phyloP scores from a whole-genome alignment of 2,113 vertebrate species.

The Recurvirostra avosetta region DNA sequence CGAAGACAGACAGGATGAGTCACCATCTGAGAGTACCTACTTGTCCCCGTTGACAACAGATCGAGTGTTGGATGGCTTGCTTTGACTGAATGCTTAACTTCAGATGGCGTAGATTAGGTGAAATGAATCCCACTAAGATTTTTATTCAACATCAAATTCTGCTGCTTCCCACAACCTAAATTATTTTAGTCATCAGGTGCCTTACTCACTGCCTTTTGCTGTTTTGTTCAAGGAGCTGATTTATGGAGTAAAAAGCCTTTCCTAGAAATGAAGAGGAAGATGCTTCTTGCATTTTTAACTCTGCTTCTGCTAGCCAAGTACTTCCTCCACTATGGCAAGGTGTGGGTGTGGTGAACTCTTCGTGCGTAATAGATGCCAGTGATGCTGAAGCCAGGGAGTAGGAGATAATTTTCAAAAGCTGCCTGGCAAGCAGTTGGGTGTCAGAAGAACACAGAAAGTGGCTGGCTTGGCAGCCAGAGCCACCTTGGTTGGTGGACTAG shows the following conservation, averaged over 20 bases:
- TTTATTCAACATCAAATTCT: slow-evolving; percentile 26
- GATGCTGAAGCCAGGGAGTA: slow-evolving; percentile 39
- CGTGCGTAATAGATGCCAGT: slow-evolving; percentile 62
- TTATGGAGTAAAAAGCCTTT: not conserved
- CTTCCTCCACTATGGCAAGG: slow-evolving; percentile 40
- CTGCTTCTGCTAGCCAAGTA: slow-evolving; percentile 28
- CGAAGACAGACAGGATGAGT: not conserved
- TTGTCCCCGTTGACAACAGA: not conserved
- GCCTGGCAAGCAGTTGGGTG: not conserved
- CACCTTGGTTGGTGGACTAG: not conserved
- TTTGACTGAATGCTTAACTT: slow-evolving; percentile 1
- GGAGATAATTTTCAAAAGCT: not conserved
- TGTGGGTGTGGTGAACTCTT: slow-evolving; percentile 62
- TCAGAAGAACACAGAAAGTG: not conserved
- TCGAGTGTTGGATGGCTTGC: not conserved
- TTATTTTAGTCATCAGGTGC: slow-evolving; percentile 49
- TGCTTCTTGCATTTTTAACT: slow-evolving; percentile 13
- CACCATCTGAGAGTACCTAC: not conserved
- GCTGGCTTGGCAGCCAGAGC: not conserved
- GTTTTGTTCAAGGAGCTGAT: slow-evolving; percentile 19
- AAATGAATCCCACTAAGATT: slow-evolving; percentile 11
- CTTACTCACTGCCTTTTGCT: slow-evolving; percentile 42
- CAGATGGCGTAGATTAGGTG: not conserved
- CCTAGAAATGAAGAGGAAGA: slow-evolving; percentile 24
- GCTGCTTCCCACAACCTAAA: slow-evolving; percentile 33